Percentiles rank a stretch among this genome's conserved stretches.
phyloP scores from a whole-genome alignment of 1,140 invertebrate genomes.

The Cecropterus lyciades region DNA sequence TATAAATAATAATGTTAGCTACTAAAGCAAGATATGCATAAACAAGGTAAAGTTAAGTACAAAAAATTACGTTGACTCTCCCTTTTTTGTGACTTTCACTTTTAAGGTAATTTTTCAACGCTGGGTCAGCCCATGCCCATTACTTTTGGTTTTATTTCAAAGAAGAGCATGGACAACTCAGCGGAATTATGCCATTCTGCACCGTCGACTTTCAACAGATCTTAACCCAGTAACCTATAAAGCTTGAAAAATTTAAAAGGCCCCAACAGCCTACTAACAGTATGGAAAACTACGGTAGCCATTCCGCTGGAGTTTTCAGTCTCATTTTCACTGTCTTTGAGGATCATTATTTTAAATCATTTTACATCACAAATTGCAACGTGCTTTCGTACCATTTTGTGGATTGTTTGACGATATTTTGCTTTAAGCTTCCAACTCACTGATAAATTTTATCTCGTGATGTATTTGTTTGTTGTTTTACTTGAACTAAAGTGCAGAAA shows the following conservation, averaged over 20 bases:
- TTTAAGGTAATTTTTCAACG: constrained; percentile 30
- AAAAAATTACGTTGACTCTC: constrained; percentile 5
- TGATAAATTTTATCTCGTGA: not conserved
- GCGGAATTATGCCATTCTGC: constrained; percentile 36
- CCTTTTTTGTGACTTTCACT: constrained; percentile 22
- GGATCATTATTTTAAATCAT: constrained; percentile 34
- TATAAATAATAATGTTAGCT: no score
- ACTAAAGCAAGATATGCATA: no score
- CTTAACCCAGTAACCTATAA: constrained; percentile 37
- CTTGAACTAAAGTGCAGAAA: no score
- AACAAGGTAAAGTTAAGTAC: no score
- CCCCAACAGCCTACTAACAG: constrained; percentile 31
- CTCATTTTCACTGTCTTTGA: constrained; percentile 33
- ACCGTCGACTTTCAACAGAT: constrained; percentile 34
- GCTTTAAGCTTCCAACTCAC: not conserved
- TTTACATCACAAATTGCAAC: constrained; percentile 20
- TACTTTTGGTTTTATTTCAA: constrained; percentile 33
- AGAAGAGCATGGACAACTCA: constrained; percentile 35
- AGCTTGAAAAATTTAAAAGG: constrained; percentile 37
- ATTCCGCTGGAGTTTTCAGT: constrained; percentile 27
- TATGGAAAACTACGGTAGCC: constrained; percentile 29
- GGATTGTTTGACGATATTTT: not conserved
- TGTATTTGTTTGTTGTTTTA: not conserved
- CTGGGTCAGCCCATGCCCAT: constrained; percentile 26
- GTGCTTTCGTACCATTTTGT: constrained; percentile 10